Evolutionary conservation across 1,140 invertebrate genomes (phyloP).

Genomic region (Ceratosolen solmsi): DNA sequence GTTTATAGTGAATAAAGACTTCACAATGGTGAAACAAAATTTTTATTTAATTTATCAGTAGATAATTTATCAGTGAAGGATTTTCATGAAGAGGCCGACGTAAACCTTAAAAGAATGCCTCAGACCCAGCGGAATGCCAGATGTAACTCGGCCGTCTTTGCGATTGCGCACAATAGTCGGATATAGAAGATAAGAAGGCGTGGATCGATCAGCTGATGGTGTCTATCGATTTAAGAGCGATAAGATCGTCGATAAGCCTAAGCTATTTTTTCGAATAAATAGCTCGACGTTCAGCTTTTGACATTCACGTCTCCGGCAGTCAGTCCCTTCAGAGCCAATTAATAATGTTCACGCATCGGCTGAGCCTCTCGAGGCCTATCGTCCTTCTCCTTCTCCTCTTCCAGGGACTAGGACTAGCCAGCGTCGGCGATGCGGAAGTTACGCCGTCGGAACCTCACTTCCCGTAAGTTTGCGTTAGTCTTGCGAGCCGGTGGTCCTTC

Average conservation of each 20-base stretch:
- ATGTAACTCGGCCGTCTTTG: too few relatives aligned
- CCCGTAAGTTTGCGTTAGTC: neutral
- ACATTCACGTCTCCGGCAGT: neutral
- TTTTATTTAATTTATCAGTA: too few relatives aligned
- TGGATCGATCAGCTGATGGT: neutral
- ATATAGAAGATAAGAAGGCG: neutral
- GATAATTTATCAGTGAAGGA: too few relatives aligned
- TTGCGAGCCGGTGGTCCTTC: neutral
- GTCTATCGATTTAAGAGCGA: neutral
- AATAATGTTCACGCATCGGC: neutral
- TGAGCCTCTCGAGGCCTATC: too few relatives aligned
- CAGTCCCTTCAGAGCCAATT: neutral
- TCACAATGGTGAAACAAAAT: too few relatives aligned
- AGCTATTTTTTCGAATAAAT: conserved; percentile 1
- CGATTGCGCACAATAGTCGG: too few relatives aligned
- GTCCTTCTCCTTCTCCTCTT: neutral
- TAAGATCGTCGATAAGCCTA: neutral
- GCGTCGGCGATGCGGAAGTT: neutral
- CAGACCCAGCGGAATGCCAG: too few relatives aligned
- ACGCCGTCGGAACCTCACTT: neutral
- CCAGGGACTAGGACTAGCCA: neutral
- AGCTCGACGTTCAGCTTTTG: neutral
- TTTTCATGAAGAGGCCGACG: too few relatives aligned
- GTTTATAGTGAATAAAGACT: too few relatives aligned
- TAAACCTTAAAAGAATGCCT: too few relatives aligned